These are phyloP conservation scores for Chlorops oryzae DNA, from an alignment of 1,140 invertebrate genomes.

Conservation along the genomic window DNA sequence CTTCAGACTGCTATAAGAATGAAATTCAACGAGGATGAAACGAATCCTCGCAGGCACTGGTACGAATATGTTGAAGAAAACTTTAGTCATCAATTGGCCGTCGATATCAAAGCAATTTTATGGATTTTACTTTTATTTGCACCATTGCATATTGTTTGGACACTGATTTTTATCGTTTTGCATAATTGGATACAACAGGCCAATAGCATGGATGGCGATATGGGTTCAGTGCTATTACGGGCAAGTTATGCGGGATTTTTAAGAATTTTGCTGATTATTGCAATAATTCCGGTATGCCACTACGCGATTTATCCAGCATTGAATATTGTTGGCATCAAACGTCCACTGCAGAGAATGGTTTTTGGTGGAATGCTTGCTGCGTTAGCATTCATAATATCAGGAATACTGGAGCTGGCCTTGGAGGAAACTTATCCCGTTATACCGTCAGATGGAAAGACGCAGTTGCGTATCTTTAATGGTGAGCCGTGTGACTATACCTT, in stretches of 20 bases:
- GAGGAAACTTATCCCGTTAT: slow-evolving; percentile 49
- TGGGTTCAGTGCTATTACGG: slow-evolving; percentile 56
- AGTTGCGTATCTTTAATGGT: slow-evolving; percentile 64
- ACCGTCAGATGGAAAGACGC: slow-evolving; percentile 37
- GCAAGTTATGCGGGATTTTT: slow-evolving; percentile 71
- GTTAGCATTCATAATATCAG: slow-evolving; percentile 77
- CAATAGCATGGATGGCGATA: slow-evolving; percentile 61
- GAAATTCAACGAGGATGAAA: background rate
- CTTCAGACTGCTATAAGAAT: background rate
- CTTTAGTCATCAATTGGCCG: slow-evolving; percentile 6
- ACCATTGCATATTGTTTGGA: slow-evolving; percentile 66
- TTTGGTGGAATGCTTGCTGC: slow-evolving; percentile 73
- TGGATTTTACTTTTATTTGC: slow-evolving; percentile 57
- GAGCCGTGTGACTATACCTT: slow-evolving; percentile 46
- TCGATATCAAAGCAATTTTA: slow-evolving; percentile 53
- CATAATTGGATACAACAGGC: slow-evolving; percentile 59
- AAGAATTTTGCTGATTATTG: slow-evolving; percentile 66
- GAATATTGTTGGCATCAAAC: slow-evolving; percentile 48
- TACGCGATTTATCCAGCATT: slow-evolving; percentile 57
- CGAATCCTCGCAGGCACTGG: too few relatives aligned
- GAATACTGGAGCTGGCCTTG: slow-evolving; percentile 67
- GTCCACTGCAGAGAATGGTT: slow-evolving; percentile 52
- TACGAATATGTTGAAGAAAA: slow-evolving; percentile 14
- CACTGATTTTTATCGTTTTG: slow-evolving; percentile 59
- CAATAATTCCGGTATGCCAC: slow-evolving; percentile 72